Base-by-base conservation (phyloP, 1,140 invertebrate genomes). In the Monomorium pharaonis region DNA sequence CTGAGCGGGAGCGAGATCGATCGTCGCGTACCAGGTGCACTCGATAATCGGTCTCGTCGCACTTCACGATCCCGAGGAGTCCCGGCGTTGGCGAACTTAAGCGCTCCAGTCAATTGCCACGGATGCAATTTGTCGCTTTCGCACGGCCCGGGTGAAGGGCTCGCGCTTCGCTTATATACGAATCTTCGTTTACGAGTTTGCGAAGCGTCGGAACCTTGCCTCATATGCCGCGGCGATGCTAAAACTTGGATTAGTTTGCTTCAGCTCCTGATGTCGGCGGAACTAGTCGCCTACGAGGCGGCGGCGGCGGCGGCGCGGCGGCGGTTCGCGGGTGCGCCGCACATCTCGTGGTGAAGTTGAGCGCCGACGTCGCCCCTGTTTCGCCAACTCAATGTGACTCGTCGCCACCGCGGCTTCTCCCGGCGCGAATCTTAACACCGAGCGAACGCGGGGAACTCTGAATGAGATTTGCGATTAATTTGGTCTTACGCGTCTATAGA, bases 211-310 rank as follows among this genome's bases (percentile, higher is more conserved):
- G 44, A 30, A 47, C 58, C 54, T n/a, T 30, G 65, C 65, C 62
- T 47, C 63, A 58, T 77, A n/a, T 62, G 62, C 47, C 47, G 21
- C 14, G 51, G 37, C 47, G 56, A 74, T 86, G 76, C 90, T 88
- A 90, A 88, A 92, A 93, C 92, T 93, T 93, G 89, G 75, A 92
- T 93, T 93, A 92, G 91, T 93, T 93, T 91, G 90, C 87, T 69
- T 85, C 80, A 76, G 77, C 54, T 81, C 70, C 56, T 42, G 74
- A 86, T 89, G 89, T 84, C 88, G 70, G 87, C 89, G 88, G 84
- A 88, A 75, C 72, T 30, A 70, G 72, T 67, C 63, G 63, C 67
- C 84, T 75, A 75, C 6, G 72, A 49, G 6, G 12, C 44, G 47
- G 4, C 44, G 21, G 7, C 44, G 44, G 44, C 44, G 44, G 44